These are phyloP conservation scores for Caenorhabditis sp. DNA, from an alignment of 2,888 invertebrate species.

Conservation along the genomic window DNA sequence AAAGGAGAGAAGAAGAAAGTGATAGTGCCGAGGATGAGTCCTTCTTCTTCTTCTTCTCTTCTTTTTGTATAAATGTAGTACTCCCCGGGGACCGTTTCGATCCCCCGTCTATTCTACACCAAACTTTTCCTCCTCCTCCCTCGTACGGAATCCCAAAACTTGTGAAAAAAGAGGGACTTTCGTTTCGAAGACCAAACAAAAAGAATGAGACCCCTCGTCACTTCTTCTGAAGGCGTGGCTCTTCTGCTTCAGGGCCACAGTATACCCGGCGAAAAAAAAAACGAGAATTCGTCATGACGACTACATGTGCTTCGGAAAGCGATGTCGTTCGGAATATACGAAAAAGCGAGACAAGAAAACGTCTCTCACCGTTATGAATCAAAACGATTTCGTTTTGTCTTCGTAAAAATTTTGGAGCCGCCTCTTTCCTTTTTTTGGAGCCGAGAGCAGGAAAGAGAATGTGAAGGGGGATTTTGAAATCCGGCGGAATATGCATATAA, in stretches of 20 bases:
- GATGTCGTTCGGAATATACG: slow-evolving; percentile 5
- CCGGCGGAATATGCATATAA: not conserved
- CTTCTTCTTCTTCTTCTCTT: not conserved
- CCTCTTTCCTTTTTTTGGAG: slow-evolving; percentile 11
- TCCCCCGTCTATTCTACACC: slow-evolving; percentile 9
- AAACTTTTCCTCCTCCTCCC: not conserved
- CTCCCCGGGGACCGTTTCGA: slow-evolving; percentile 61
- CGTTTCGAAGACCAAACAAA: too few relatives aligned
- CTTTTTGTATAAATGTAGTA: slow-evolving; percentile 52
- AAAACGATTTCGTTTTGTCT: not conserved
- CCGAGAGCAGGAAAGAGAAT: not conserved
- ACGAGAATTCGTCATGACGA: slow-evolving; percentile 56
- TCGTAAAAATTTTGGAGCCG: not conserved
- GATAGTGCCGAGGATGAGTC: slow-evolving; percentile 49
- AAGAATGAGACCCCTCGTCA: slow-evolving; percentile 12
- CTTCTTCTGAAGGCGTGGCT: too few relatives aligned
- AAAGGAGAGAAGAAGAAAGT: slow-evolving; percentile 9
- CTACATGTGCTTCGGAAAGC: slow-evolving; percentile 11
- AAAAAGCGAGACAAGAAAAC: not conserved
- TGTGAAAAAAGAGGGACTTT: slow-evolving; percentile 37
- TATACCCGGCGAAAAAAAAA: not conserved
- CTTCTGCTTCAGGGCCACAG: slow-evolving; percentile 12
- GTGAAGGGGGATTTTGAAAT: not conserved
- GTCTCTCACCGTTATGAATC: slow-evolving; percentile 15
- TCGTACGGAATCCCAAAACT: slow-evolving; percentile 5